Conservation (phyloP, 2,113 vertebrate species). For the Nyctereutes procyonoides region DNA sequence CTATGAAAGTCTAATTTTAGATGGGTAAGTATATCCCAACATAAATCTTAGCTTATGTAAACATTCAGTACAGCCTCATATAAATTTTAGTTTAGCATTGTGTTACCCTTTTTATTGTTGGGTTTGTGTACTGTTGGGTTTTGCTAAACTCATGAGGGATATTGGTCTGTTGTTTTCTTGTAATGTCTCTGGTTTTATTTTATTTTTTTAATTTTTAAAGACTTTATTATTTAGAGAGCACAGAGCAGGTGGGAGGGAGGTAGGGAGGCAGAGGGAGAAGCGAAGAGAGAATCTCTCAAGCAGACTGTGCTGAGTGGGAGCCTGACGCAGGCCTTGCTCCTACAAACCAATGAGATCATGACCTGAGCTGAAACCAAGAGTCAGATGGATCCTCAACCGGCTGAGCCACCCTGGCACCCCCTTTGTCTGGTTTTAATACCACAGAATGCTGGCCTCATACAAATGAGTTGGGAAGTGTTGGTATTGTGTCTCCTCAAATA, state of each 20-base stretch:
- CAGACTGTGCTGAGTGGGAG: not conserved
- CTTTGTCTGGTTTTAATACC: not conserved
- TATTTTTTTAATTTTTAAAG: not conserved
- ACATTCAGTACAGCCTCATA: not conserved
- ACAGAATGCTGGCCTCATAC: not conserved
- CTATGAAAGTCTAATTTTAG: slow-evolving; percentile 97
- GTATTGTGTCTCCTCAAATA: not conserved
- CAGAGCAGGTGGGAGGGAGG: not conserved
- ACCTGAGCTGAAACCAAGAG: not conserved
- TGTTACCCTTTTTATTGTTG: not conserved
- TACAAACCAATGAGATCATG: not conserved
- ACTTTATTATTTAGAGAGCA: not conserved
- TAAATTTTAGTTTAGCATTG: not conserved
- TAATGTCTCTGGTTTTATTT: not conserved
- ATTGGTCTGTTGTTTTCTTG: not conserved
- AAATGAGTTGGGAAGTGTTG: not conserved
- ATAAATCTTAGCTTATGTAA: not conserved
- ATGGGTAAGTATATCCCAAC: slow-evolving; percentile 89
- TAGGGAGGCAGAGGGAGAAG: too few species aligned
- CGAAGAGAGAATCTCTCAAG: not conserved
- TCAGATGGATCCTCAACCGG: not conserved
- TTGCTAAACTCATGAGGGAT: not conserved
- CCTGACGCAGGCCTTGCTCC: not conserved
- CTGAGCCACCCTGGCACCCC: not conserved
- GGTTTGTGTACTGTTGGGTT: not conserved